These are phyloP conservation scores for Halisarca cf. caerulea DNA, from an alignment of 37 sponge, comb jelly and placozoan genomes.

Conservation along the genomic window DNA sequence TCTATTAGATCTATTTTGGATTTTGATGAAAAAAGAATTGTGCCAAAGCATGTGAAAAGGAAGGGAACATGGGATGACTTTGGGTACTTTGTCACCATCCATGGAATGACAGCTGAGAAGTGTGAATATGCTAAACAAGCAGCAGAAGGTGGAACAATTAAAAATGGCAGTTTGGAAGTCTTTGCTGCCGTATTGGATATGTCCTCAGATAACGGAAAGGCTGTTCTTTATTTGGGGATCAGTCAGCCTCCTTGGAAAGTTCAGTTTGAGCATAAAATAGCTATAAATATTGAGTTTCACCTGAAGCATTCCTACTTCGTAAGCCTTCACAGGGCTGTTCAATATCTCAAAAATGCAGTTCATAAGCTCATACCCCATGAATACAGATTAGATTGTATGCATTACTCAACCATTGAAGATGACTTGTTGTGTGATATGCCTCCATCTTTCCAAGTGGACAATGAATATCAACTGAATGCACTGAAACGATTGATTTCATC, in stretches of 20 bases:
- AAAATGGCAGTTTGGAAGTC: too few species aligned
- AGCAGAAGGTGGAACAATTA: neutral
- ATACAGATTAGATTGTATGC: too few species aligned
- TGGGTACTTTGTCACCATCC: neutral
- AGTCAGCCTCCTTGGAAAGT: neutral
- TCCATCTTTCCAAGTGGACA: neutral
- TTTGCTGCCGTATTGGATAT: neutral
- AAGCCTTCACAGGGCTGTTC: slow-evolving; percentile 35
- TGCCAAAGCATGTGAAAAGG: too few species aligned
- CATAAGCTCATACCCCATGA: neutral
- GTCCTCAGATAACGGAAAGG: too few species aligned
- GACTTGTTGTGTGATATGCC: neutral
- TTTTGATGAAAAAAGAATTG: too few species aligned
- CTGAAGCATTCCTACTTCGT: slow-evolving; percentile 45
- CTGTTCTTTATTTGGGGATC: too few species aligned
- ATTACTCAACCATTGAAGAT: neutral
- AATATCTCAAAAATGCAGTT: neutral
- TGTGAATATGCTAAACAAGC: slow-evolving; percentile 22
- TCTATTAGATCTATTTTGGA: too few species aligned
- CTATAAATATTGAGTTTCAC: neutral
- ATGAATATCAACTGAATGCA: slow-evolving; percentile 32
- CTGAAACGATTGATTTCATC: slow-evolving; percentile 17
- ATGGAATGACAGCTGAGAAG: slow-evolving; percentile 16
- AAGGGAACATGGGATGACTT: too few species aligned
- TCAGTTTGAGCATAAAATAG: too few species aligned